Evolutionary conservation across 2,113 vertebrate species (phyloP), one percentile per base, ranked within the genome.

Genomic region (Calidris pugnax): DNA sequence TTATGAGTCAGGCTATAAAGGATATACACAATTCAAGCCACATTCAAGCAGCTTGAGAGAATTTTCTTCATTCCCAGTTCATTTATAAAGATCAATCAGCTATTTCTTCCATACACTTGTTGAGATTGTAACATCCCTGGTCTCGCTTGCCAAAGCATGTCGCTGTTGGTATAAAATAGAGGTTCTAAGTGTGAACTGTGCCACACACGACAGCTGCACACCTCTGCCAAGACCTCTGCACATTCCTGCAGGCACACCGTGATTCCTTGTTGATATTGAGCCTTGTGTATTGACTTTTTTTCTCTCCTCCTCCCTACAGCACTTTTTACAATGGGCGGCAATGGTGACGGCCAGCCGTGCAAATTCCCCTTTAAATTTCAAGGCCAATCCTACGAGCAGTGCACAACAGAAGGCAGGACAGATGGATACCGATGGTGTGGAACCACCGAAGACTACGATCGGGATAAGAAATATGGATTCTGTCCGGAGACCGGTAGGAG

Each of bases 361-460:
- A 99, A 99, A 96, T 99, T 99, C 82, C 99, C 99, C 43, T 99
- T 99, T 97, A 99, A 97, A 59, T 99, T 99, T 90, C 99, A 99
- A 96, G 98, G 98, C 37, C 98, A 98, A 0, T 98, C 97, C 79
- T 99, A 99, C 16, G 97, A 99, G 30, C 92, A 98, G 87, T 99
- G 99, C 91, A 99, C 99, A 73, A 99, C 99, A 0, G 93, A 98
- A 89, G 99, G 99, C 82, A 98, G 99, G 67, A 98, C 98, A 5
- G 99, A 99, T 5, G 99, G 99, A 17, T 99, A 99, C 93, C 98
- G 99, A 55, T 99, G 99, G 99, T 99, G 99, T 64, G 98, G 99
- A 56, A 99, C 99, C 77, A 99, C 99, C 0, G 99, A 99, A 45
- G 98, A 99, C 97, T 99, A 99, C 0, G 99, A 99, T n/a, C 96